phyloP scores from a whole-genome alignment of 2,113 vertebrate genomes.

The Sitta europaea region DNA sequence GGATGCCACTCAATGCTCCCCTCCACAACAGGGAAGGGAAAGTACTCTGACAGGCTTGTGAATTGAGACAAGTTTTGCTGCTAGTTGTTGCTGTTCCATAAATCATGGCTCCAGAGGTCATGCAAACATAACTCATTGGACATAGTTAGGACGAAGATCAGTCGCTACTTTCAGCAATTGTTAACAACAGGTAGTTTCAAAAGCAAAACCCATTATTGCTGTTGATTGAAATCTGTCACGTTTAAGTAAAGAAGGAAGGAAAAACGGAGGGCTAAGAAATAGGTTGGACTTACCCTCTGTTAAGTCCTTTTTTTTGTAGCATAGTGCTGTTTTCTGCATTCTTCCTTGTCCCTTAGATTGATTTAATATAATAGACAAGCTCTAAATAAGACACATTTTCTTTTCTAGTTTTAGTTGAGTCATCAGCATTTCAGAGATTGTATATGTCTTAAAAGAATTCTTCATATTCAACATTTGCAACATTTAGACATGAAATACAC shows the following conservation, averaged over 20 bases:
- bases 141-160: background rate
- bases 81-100: background rate
- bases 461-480: background rate
- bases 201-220: background rate
- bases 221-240: background rate
- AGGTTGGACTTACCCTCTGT: fast-evolving
- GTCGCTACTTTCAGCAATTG: background rate
- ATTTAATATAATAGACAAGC: background rate
- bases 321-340: background rate
- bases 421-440: background rate
- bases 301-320: background rate
- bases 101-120: background rate
- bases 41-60: background rate
- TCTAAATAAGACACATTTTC: background rate
- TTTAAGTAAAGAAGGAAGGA: background rate
- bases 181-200: background rate
- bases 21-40: background rate
- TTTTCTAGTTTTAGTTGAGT: background rate
- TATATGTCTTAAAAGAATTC: background rate
- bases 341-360: background rate
- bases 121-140: background rate
- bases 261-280: background rate
- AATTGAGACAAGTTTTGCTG: background rate
- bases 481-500: background rate
- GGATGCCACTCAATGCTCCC: background rate